Evolutionary conservation across 2,888 invertebrate genomes (phyloP), one percentile per base, ranked within the genome.

Genomic region (Eilema caniola): DNA sequence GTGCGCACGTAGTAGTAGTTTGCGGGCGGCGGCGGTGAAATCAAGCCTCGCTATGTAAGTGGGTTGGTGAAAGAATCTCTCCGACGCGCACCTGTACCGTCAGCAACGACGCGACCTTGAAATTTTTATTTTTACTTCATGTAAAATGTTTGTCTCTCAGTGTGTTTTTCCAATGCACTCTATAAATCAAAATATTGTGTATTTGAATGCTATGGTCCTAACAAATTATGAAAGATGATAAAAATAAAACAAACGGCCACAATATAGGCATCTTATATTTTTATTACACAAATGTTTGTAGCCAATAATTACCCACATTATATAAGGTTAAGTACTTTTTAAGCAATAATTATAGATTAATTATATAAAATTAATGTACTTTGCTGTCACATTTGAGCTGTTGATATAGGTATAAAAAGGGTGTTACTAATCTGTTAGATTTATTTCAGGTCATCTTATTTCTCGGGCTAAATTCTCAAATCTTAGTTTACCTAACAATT

Each of bases 21-120:
- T 77, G 79, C 74, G 74, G 77, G 81, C 80, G 80, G 78, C 69
- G 64, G 67, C 75, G 84, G 94, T 90, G 95, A 94, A 94, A 94
- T 93, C 94, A 89, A 85, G 80, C 88, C 88, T 82, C 87, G 85
- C 87, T 85, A 85, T 85, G 91, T 92, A 95, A 95, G 95, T 95
- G 90, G 95, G 95, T 94, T 94, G 93, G 93, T 88, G 95, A 95
- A 95, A 95, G 95, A 95, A 93, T 94, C 92, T 93, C 91, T 89
- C 89, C 87, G 83, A 72, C 77, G 79, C 82, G 81, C 78, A 81
- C 78, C 77, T 81, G 89, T 89, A 92, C 85, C 78, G 92, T 87
- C 81, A 70, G 90, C 91, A 91, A 70, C n/a, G 65, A 70, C 67
- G 67, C 71, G 76, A 76, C 80, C 82, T 81, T 81, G 74, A 76